These are phyloP conservation scores for Eilema sororculum DNA, from an alignment of 2,888 invertebrate species.

Conservation along the genomic window DNA sequence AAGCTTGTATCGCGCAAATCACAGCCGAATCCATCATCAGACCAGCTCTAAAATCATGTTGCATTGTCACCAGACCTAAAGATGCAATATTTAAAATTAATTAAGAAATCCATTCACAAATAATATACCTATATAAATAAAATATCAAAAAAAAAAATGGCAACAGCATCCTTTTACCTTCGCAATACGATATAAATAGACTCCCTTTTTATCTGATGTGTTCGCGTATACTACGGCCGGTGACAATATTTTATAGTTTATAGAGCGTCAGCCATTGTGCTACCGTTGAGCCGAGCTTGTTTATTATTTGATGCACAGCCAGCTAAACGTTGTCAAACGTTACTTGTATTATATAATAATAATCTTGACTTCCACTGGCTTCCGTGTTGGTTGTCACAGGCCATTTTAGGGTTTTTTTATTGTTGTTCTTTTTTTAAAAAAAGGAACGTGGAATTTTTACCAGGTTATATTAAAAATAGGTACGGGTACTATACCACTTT, in stretches of 20 bases:
- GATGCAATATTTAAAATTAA: too few relatives aligned
- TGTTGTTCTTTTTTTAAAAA: not conserved
- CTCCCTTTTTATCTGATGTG: slow-evolving; percentile 54
- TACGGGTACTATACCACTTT: too few relatives aligned
- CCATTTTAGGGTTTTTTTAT: slow-evolving; percentile 8
- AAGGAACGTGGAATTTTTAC: not conserved
- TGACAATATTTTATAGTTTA: slow-evolving; percentile 78
- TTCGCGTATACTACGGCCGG: slow-evolving; percentile 52
- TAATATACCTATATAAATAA: too few relatives aligned
- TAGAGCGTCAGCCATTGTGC: slow-evolving; percentile 59
- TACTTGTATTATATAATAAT: slow-evolving; percentile 6
- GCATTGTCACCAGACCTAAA: too few relatives aligned
- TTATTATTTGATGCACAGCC: slow-evolving; percentile 51
- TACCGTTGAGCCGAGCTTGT: slow-evolving; percentile 56
- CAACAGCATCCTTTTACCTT: too few relatives aligned
- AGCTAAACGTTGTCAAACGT: slow-evolving; percentile 45
- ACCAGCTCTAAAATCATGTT: too few relatives aligned
- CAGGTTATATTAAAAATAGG: too few relatives aligned
- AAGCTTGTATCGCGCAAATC: too few relatives aligned
- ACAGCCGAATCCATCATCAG: too few relatives aligned
- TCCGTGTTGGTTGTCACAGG: slow-evolving; percentile 18
- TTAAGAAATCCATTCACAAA: too few relatives aligned
- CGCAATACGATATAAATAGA: too few relatives aligned
- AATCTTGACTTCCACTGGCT: slow-evolving; percentile 17
- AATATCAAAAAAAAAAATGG: too few relatives aligned